Evolutionary conservation across 1,140 invertebrate species (phyloP).

Genomic region (Bombus ignitus): DNA sequence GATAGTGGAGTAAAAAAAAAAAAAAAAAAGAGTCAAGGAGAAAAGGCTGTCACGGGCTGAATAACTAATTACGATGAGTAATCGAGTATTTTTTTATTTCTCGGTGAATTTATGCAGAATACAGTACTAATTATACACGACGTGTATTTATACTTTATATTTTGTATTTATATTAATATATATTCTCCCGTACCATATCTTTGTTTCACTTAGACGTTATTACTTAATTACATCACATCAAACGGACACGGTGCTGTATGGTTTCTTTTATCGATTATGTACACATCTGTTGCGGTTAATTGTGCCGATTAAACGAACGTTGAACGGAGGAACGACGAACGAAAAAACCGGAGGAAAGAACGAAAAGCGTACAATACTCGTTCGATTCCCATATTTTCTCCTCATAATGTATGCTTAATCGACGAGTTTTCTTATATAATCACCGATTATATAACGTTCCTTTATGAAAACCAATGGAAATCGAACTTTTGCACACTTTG

Average conservation of each 20-base stretch:
- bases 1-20: not conserved
- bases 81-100: constrained; percentile 69
- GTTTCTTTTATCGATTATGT: constrained; percentile 63
- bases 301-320: constrained; percentile 56
- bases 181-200: constrained; percentile 47
- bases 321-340: constrained; percentile 14
- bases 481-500: constrained; percentile 36
- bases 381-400: constrained; percentile 13
- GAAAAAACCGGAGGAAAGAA: constrained; percentile 27
- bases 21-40: not conserved
- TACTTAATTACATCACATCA: constrained; percentile 73
- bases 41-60: not conserved
- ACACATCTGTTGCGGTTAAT: constrained; percentile 66
- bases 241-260: constrained; percentile 71
- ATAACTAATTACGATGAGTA: constrained; percentile 47
- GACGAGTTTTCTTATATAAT: not conserved
- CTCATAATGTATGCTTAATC: not conserved
- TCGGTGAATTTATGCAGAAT: constrained; percentile 67
- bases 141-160: constrained; percentile 58
- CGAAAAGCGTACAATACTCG: constrained; percentile 57
- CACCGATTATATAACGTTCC: not conserved
- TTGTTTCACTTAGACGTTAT: constrained; percentile 43
- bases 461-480: constrained; percentile 19
- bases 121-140: constrained; percentile 67
- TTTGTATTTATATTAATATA: constrained; percentile 65